These are phyloP conservation scores for Carduelis carduelis DNA, from an alignment of 2,797 vertebrate species.

Conservation along the genomic window DNA sequence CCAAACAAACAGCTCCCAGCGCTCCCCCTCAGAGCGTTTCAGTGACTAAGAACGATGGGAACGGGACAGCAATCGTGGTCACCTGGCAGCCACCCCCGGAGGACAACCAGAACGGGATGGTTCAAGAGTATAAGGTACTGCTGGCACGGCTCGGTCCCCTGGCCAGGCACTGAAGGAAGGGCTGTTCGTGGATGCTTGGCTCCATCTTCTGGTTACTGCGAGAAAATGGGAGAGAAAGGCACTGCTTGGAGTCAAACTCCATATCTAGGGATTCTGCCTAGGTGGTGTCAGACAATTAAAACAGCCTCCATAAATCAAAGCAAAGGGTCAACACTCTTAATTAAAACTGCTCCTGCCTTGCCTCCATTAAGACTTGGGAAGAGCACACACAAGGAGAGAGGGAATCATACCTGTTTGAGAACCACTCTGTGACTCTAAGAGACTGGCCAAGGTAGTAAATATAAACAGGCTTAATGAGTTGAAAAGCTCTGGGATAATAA, in stretches of 20 bases:
- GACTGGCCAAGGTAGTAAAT: neutral
- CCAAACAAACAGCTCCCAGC: conserved; percentile 83
- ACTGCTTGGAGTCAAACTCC: neutral
- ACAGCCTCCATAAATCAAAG: neutral
- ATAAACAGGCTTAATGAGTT: conserved; percentile 18
- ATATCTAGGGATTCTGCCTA: neutral
- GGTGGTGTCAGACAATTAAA: conserved; percentile 11
- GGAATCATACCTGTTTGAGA: neutral
- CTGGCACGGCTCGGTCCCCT: neutral
- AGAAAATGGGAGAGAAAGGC: neutral
- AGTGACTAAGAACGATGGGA: conserved; percentile 91
- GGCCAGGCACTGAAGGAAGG: neutral
- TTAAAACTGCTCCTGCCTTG: neutral
- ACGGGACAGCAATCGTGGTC: conserved; percentile 90
- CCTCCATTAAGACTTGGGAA: neutral
- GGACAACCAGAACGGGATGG: conserved; percentile 92
- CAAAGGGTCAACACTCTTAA: neutral
- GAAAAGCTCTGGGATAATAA: conserved; percentile 31
- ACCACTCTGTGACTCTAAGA: neutral
- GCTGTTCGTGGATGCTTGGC: conserved; percentile 78
- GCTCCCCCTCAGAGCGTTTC: conserved; percentile 92
- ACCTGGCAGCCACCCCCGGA: conserved; percentile 96
- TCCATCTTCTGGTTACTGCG: conserved; percentile 85
- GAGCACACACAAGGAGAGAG: neutral
- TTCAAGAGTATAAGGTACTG: conserved; percentile 96